Conservation (phyloP, 2,797 vertebrate species). For the Ceryle rudis region DNA sequence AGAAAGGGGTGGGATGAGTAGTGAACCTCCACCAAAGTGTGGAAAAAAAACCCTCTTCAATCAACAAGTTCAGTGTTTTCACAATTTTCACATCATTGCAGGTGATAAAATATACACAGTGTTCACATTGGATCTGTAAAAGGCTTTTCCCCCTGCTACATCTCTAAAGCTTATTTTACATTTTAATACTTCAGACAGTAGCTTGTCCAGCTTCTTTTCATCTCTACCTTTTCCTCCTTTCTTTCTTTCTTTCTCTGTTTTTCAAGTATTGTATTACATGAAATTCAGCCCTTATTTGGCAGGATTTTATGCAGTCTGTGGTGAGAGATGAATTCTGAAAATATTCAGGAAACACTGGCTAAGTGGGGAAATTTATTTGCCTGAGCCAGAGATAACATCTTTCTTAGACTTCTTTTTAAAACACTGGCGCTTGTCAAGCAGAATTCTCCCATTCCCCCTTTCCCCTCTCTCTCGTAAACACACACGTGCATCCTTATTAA, state of each 20-base stretch:
- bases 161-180: constrained; percentile 58
- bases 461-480: constrained; percentile 25
- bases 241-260: constrained; percentile 28
- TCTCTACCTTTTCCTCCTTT: background rate
- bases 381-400: constrained; percentile 66
- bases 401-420: constrained; percentile 65
- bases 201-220: constrained; percentile 63
- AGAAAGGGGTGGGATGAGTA: background rate
- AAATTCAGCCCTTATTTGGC: constrained; percentile 68
- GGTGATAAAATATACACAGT: constrained; percentile 49
- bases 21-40: background rate
- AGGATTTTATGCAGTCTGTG: constrained; percentile 68
- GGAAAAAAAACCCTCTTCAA: constrained; percentile 1
- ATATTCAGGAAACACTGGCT: constrained; percentile 54
- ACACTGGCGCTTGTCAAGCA: constrained; percentile 66
- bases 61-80: constrained; percentile 56
- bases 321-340: constrained; percentile 64
- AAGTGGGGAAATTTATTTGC: constrained; percentile 67
- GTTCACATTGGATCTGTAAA: constrained; percentile 23
- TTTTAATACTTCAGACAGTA: constrained; percentile 56
- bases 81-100: constrained; percentile 23
- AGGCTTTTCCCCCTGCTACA: constrained; percentile 23
- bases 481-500: constrained; percentile 39
- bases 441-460: constrained; percentile 51
- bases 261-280: constrained; percentile 59